Percentiles rank a stretch among this genome's conserved stretches.
Evolutionary conservation across 2,888 invertebrate species (phyloP).

Genomic region (Phortica magna): DNA sequence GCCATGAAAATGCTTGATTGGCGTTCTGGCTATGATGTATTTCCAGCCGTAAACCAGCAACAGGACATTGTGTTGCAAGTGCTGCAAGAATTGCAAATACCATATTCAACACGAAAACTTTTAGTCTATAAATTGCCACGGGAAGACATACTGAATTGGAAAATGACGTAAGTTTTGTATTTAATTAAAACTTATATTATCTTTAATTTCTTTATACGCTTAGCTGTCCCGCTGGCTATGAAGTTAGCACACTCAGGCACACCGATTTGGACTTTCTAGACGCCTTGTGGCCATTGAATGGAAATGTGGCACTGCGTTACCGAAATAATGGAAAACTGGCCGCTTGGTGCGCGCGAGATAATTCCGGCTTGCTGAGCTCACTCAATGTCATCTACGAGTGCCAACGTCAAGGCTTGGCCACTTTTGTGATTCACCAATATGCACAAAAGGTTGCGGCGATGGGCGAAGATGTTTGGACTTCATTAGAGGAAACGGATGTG

Average conservation of each 20-base stretch:
- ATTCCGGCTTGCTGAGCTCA: slow-evolving; percentile 54
- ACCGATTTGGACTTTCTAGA: slow-evolving; percentile 66
- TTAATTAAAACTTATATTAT: too few species aligned
- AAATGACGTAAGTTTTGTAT: neutral
- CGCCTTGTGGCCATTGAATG: slow-evolving; percentile 72
- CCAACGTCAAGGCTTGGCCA: slow-evolving; percentile 52
- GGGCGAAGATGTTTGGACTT: slow-evolving; percentile 53
- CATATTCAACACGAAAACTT: neutral
- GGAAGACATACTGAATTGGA: neutral
- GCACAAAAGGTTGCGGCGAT: slow-evolving; percentile 44
- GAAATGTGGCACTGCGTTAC: slow-evolving; percentile 67
- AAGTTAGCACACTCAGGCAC: too few species aligned
- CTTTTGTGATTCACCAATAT: slow-evolving; percentile 44
- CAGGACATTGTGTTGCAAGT: slow-evolving; percentile 30
- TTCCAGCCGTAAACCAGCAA: slow-evolving; percentile 56
- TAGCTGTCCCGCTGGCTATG: too few species aligned
- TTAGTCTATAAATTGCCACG: neutral
- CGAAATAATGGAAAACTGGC: slow-evolving; percentile 61
- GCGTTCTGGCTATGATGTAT: slow-evolving; percentile 58
- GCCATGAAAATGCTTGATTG: slow-evolving; percentile 59
- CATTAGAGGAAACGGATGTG: slow-evolving; percentile 43
- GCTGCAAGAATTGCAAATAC: slow-evolving; percentile 38
- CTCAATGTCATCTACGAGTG: slow-evolving; percentile 52
- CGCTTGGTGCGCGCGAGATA: slow-evolving; percentile 76
- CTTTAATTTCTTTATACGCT: too few species aligned